Conservation (phyloP, 2,888 invertebrate genomes). For the Platerodrilus igneus region DNA sequence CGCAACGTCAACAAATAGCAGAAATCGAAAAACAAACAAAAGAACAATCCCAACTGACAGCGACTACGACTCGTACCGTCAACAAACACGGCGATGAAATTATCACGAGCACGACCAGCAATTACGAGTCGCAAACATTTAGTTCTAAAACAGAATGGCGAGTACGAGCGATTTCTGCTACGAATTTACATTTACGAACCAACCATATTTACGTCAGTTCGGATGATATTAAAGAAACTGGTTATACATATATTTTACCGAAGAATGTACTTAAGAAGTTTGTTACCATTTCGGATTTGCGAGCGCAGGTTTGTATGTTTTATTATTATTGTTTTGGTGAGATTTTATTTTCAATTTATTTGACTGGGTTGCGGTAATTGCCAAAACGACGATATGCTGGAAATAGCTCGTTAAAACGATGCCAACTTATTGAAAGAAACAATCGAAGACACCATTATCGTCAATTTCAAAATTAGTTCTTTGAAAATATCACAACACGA, state of each 20-base stretch:
- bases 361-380: too few relatives aligned
- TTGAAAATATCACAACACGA: too few relatives aligned
- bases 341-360: too few relatives aligned
- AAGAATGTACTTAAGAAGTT: conserved; percentile 99
- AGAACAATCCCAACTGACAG: conserved; percentile 96
- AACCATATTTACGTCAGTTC: conserved; percentile 99
- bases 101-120: conserved; percentile 97
- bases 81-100: conserved; percentile 99
- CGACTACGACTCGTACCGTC: conserved; percentile 96
- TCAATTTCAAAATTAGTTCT: too few relatives aligned
- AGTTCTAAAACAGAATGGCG: conserved; percentile 99
- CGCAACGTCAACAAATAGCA: conserved; percentile 98
- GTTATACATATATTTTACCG: conserved; percentile 89
- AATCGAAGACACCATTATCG: too few relatives aligned
- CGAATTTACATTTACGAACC: conserved; percentile 92
- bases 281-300: conserved; percentile 95
- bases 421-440: too few relatives aligned
- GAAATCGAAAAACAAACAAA: conserved; percentile 99
- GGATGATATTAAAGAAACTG: conserved; percentile 99
- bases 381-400: too few relatives aligned
- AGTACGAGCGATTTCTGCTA: conserved; percentile 95
- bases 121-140: conserved; percentile 98
- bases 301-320: conserved; percentile 70
- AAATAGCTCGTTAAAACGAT: too few relatives aligned
- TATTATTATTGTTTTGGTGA: too few relatives aligned